Conservation (phyloP, 2,888 invertebrate species). For the Polyommatus icarus region DNA sequence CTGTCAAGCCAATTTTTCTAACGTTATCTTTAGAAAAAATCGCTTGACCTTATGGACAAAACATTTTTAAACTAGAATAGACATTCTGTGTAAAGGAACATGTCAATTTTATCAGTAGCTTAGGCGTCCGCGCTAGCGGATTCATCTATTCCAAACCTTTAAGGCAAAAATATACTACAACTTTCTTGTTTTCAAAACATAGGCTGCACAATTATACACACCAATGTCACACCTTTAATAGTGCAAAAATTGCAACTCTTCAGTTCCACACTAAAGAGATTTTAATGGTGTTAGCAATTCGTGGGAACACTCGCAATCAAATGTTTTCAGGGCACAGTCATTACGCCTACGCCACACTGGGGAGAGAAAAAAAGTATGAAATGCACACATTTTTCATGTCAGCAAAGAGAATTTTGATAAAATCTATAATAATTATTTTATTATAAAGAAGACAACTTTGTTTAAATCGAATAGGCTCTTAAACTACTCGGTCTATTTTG, state of each 20-base stretch:
- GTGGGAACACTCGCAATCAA: background rate
- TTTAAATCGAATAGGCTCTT: too few species aligned
- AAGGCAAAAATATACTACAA: too few species aligned
- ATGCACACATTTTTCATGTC: background rate
- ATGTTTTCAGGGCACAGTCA: slow-evolving; percentile 6
- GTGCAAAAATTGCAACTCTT: background rate
- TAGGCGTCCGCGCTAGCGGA: too few species aligned
- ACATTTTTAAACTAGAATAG: too few species aligned
- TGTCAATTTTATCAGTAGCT: too few species aligned
- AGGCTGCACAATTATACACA: background rate
- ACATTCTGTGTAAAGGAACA: too few species aligned
- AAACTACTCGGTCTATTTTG: too few species aligned
- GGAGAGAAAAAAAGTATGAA: background rate
- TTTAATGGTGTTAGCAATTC: slow-evolving; percentile 13
- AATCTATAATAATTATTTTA: background rate
- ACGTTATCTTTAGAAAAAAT: too few species aligned
- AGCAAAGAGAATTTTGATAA: background rate
- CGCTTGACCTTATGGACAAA: too few species aligned
- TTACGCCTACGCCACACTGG: background rate
- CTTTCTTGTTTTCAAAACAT: background rate
- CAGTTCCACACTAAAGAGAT: background rate
- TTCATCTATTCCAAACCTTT: too few species aligned
- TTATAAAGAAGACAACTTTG: too few species aligned
- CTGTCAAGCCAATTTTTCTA: too few species aligned
- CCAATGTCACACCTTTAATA: background rate